Conservation (phyloP, 2,113 vertebrate genomes). For the Bos javanicus region DNA sequence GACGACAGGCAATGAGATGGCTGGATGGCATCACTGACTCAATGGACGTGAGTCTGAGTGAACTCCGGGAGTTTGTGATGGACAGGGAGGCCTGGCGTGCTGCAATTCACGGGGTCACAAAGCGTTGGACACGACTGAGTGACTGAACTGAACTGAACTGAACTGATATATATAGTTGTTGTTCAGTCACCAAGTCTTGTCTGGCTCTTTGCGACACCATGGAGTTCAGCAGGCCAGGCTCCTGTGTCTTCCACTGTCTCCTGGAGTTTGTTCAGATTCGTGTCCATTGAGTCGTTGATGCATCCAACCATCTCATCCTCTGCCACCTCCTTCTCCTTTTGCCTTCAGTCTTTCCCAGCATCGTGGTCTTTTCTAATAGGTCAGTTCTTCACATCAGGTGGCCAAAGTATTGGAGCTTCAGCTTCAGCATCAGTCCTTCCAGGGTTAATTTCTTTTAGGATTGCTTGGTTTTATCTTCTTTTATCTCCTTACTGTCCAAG, state of each 20-base stretch:
- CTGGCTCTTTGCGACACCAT: not conserved
- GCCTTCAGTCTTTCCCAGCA: not conserved
- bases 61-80: no score
- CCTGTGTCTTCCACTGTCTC: rapidly evolving
- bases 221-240: not conserved
- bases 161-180: no score
- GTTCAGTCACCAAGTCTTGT: not conserved
- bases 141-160: no score
- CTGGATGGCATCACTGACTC: no score
- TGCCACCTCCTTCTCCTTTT: not conserved
- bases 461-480: not conserved
- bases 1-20: no score
- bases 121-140: no score
- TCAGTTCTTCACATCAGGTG: not conserved
- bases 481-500: not conserved
- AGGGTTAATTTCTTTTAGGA: not conserved
- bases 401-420: not conserved
- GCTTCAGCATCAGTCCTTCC: not conserved
- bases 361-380: not conserved
- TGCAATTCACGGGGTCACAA: no score
- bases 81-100: no score
- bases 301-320: not conserved
- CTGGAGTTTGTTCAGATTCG: not conserved
- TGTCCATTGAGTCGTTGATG: rapidly evolving
- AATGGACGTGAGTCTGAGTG: no score